These are phyloP conservation scores for Illadopsis cleaveri DNA, from an alignment of 2,113 vertebrate species.

Conservation along the genomic window DNA sequence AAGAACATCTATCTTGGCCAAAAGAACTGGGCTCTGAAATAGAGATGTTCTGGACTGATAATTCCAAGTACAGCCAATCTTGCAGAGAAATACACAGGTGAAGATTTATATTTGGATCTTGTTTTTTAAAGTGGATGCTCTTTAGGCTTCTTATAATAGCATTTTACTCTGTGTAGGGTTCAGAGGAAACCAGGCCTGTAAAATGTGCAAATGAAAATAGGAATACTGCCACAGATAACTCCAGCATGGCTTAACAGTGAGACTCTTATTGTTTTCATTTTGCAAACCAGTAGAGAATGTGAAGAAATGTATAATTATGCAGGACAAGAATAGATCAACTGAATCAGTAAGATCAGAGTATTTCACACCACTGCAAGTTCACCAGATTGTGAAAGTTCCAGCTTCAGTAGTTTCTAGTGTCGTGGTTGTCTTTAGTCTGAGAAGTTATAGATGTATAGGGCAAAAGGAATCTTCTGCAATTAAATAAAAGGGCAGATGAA, in stretches of 20 bases:
- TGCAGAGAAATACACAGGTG: neutral
- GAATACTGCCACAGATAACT: neutral
- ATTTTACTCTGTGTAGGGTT: neutral
- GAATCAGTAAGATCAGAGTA: neutral
- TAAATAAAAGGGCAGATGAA: slow-evolving; percentile 10
- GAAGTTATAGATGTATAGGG: neutral
- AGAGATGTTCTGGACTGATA: slow-evolving; percentile 48
- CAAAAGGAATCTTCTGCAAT: slow-evolving; percentile 4
- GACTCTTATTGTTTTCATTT: neutral
- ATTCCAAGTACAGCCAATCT: slow-evolving; percentile 3
- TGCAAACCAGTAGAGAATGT: neutral
- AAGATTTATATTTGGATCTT: neutral
- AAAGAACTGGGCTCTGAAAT: neutral
- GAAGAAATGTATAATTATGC: neutral
- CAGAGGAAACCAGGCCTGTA: neutral
- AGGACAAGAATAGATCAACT: neutral
- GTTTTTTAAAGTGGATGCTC: slow-evolving; percentile 2
- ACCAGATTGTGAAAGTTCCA: neutral
- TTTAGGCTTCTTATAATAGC: neutral
- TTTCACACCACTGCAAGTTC: neutral
- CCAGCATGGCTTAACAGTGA: neutral
- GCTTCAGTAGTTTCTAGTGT: neutral
- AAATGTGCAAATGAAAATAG: neutral
- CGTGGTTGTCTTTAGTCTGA: neutral
- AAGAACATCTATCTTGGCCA: slow-evolving; percentile 31